These are phyloP conservation scores for Gila orcuttii DNA, from an alignment of 2,113 vertebrate species.

Conservation along the genomic window DNA sequence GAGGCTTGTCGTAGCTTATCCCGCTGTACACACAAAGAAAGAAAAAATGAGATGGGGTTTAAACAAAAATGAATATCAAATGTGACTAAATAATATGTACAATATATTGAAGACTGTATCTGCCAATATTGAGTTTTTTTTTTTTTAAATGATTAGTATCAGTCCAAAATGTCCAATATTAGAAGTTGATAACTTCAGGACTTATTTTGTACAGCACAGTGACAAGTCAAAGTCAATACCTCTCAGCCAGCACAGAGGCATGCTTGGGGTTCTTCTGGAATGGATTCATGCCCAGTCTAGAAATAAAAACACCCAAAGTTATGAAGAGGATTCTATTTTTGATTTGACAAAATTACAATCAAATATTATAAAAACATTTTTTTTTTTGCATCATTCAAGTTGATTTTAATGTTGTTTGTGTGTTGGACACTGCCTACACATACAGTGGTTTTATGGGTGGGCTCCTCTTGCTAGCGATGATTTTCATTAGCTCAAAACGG, in stretches of 20 bases:
- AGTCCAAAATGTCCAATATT: not conserved
- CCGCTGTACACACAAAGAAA: slow-evolving; percentile 72
- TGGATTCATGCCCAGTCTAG: slow-evolving; percentile 91
- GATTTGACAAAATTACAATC: not conserved
- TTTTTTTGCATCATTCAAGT: not conserved
- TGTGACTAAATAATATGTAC: not conserved
- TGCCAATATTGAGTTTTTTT: not conserved
- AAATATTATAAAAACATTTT: no score
- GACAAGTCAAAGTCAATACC: slow-evolving; percentile 67
- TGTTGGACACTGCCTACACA: slow-evolving; percentile 52
- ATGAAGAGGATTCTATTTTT: not conserved
- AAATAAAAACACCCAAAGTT: slow-evolving; percentile 29
- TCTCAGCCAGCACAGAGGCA: slow-evolving; percentile 88
- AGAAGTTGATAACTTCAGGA: not conserved
- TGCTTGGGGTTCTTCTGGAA: slow-evolving; percentile 96
- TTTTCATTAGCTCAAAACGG: slow-evolving; percentile 91
- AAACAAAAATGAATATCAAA: not conserved
- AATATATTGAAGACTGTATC: not conserved
- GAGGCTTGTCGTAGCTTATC: slow-evolving; percentile 90
- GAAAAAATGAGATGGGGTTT: slow-evolving; percentile 1
- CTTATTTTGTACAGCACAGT: not conserved
- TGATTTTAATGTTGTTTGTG: not conserved
- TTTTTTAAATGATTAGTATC: not conserved
- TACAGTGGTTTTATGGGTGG: slow-evolving; percentile 90
- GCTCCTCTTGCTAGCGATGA: slow-evolving; percentile 91